Evolutionary conservation across 2,888 invertebrate species (phyloP), one percentile per base, ranked within the genome.

Genomic region (Cerceris rybyensis): DNA sequence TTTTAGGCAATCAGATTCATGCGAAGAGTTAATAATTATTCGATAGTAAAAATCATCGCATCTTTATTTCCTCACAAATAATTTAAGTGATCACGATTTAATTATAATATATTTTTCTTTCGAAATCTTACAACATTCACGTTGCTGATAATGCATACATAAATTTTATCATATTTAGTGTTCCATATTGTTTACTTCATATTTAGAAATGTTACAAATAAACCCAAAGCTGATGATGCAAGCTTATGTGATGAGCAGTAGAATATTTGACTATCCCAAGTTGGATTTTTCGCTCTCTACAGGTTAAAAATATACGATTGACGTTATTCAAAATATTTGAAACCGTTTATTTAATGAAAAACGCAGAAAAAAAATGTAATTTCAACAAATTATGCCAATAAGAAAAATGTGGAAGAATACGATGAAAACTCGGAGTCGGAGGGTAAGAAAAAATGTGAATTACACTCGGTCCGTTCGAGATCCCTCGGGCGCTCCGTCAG

Each of bases 401-500:
- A 28, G 54, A 66, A 58, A 70, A 73, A 58, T 60, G 42, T 55
- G 16, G 46, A 14, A 46, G 57, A 41, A 17, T 7, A 42, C n/a
- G 42, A 70, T 39, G 63, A 57, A 57, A 68, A 49, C 60, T 59
- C 28, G 67, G 70, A 66, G 74, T 71, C 28, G 60, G 50, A 52
- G 64, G 50, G 50, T 13, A 50, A 85, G 88, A 87, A 86, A 84
- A 86, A 79, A 86, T 76, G 80, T 80, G 83, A 88, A 86, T 90
- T 87, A 87, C 83, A 85, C 81, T 86, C 83, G 85, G 85, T 86
- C 86, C 86, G 83, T 82, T 78, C 76, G 81, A 69, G 72, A 70
- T 91, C 91, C 91, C 91, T 72, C 75, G 89, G 90, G 92, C 89
- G 86, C 79, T 87, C 85, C 89, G 91, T 92, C 91, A 91, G 88